Percentiles rank a stretch among this genome's conserved stretches.
Evolutionary conservation across 2,113 vertebrate species (phyloP).

Genomic region (Rhynchomys soricoides): DNA sequence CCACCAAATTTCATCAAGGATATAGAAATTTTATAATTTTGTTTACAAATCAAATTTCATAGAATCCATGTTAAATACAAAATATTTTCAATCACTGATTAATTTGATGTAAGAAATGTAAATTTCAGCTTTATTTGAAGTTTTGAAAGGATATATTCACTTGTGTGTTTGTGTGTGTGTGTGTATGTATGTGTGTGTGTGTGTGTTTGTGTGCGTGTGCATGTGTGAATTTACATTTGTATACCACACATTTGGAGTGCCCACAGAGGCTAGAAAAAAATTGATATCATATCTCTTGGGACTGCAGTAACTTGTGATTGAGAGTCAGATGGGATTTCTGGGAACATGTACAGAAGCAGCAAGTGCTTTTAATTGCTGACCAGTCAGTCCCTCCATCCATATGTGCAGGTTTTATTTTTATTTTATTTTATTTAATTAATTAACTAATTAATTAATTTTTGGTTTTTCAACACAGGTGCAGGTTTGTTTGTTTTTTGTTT

Average conservation of each 20-base stretch:
- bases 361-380: not conserved
- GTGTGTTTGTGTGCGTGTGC: not conserved
- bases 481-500: no score
- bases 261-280: no score
- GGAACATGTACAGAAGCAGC: no score
- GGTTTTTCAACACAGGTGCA: no score
- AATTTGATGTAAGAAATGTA: not conserved
- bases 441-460: no score
- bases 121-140: not conserved
- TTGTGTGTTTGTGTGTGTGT: not conserved
- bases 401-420: not conserved
- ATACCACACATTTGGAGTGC: not conserved
- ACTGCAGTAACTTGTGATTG: not conserved
- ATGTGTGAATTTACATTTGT: not conserved
- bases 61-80: not conserved
- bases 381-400: not conserved
- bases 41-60: not conserved
- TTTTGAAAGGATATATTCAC: not conserved
- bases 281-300: no score
- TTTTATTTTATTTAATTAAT: no score
- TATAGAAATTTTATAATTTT: not conserved
- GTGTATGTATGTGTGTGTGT: no score
- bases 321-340: not conserved
- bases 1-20: not conserved
- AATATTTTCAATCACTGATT: not conserved